Evolutionary conservation across 2,888 invertebrate species (phyloP).

Genomic region (Agrenia bidenticulata): DNA sequence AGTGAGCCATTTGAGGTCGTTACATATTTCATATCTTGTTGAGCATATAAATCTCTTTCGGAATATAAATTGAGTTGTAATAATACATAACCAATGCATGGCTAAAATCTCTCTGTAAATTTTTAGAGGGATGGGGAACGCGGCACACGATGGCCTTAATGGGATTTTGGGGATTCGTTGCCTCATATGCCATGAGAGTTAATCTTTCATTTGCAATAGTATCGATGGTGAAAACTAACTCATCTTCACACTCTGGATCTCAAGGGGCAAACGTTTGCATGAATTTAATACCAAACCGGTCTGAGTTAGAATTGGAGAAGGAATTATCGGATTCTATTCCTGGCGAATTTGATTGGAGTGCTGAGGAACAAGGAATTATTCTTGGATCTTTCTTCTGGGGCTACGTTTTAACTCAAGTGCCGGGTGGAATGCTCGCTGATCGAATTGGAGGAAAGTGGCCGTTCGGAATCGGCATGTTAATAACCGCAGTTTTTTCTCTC

Average conservation of each 20-base stretch:
- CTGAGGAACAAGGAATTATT: slow-evolving; percentile 53
- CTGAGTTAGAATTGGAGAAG: background rate
- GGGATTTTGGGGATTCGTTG: slow-evolving; percentile 58
- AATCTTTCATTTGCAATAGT: slow-evolving; percentile 63
- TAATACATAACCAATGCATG: no score
- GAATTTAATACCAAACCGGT: slow-evolving; percentile 5
- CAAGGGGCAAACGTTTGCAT: slow-evolving; percentile 9
- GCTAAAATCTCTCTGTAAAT: no score
- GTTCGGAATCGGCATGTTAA: slow-evolving; percentile 76
- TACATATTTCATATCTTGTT: no score
- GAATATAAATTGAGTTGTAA: no score
- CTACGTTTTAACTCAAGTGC: slow-evolving; percentile 78
- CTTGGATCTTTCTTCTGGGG: slow-evolving; percentile 74
- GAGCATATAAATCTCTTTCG: no score
- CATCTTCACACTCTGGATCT: background rate
- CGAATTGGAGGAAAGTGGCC: slow-evolving; percentile 83
- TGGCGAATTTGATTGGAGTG: slow-evolving; percentile 68
- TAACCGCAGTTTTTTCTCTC: slow-evolving; percentile 78
- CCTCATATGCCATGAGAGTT: slow-evolving; percentile 58
- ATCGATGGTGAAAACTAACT: slow-evolving; percentile 58
- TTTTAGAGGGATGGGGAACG: slow-evolving; percentile 48
- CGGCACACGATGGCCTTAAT: slow-evolving; percentile 56
- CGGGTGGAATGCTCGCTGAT: slow-evolving; percentile 76
- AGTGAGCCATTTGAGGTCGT: no score
- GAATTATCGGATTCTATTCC: background rate